Conservation (phyloP, 1,140 invertebrate genomes). For the Eulimnadia texana region DNA sequence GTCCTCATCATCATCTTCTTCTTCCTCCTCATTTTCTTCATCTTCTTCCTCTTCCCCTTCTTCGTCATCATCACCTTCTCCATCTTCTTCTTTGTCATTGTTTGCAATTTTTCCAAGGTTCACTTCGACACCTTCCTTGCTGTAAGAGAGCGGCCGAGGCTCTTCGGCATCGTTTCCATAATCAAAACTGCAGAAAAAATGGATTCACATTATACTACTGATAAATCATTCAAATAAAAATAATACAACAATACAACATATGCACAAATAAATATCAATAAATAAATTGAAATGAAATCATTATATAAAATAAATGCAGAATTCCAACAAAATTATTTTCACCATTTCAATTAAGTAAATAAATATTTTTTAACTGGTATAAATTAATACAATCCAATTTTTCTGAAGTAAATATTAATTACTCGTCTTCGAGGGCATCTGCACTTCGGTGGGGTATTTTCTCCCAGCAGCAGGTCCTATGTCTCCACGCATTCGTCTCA, state of each 20-base stretch:
- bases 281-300: no score
- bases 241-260: no score
- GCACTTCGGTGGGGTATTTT: conserved; percentile 39
- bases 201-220: conserved; percentile 14
- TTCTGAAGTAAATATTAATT: no score
- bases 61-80: conserved; percentile 20
- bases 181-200: conserved; percentile 19
- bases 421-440: conserved; percentile 66
- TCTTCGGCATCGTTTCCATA: conserved; percentile 20
- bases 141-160: conserved; percentile 17
- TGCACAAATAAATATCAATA: no score
- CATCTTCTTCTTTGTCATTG: conserved; percentile 26
- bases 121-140: neutral
- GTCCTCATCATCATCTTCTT: conserved; percentile 16
- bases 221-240: no score
- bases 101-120: conserved; percentile 2
- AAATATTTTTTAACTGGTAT: no score
- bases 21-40: conserved; percentile 22
- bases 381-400: no score
- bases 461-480: conserved; percentile 20
- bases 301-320: no score
- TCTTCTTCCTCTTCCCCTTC: conserved; percentile 26
- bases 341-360: no score
- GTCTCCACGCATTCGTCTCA: conserved; percentile 54
- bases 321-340: no score